Base-by-base conservation (phyloP, 2,113 vertebrate genomes). In the Pomatostomus ruficeps region DNA sequence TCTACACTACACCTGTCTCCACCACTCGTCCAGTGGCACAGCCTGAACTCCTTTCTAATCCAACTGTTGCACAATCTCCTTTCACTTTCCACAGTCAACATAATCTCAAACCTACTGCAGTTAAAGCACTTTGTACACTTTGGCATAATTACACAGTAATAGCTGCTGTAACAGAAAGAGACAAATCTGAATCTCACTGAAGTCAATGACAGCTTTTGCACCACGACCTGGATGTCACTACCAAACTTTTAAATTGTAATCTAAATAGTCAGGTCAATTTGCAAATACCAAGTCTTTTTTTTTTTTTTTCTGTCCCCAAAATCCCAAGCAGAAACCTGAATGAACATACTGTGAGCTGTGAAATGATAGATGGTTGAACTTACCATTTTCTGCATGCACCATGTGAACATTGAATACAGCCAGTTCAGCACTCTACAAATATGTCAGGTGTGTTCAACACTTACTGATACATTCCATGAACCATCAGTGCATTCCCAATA, bases 291-390 rank as follows among this genome's bases (percentile, higher is more conserved):
- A 46, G 5, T 4, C 12, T 43, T 20, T 35, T 65, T 21, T 29
- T 13, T 14, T 38, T 14, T 48, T 9, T 2, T 14, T 0, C 23
- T 43, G 0, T 70, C 17, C n/a, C 8, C 15, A 18, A 46, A 63
- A 54, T 85, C 17, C 25, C 28, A 40, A 55, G n/a, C 9, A 65
- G 31, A 79, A 71, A 54, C 71, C 28, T 14, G 23, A 51, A 26
- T 35, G 17, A 46, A n/a, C 4, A 8, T 28, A 4, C 15, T 42
- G 17, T 55, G 75, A 85, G 25, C 11, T 40, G 7, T 68, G 11
- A 10, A 52, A 7, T 42, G 23, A 8, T 88, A 45, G 8, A 61
- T 35, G 23, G 6, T 6, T 83, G 18, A 72, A 65, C 7, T 33
- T 70, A 21, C 7, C 4, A 31, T 28, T 43, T 66, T 66, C 59